Base-by-base conservation (phyloP, 2,888 invertebrate species). In the Himalopsyche anomala region DNA sequence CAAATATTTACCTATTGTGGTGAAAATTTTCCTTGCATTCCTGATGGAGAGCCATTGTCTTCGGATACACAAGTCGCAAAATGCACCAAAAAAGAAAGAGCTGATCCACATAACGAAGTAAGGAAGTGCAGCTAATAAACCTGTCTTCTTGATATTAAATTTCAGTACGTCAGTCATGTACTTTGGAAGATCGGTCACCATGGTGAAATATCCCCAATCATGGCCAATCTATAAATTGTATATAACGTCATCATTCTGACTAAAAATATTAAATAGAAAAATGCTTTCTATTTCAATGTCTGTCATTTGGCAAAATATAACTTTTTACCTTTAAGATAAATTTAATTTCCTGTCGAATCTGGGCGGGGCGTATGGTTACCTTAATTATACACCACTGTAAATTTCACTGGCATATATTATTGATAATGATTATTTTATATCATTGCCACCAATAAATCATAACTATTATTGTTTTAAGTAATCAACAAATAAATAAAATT, bases 121-220 rank as follows among this genome's bases (percentile, higher is more conserved):
- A 0, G 94, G 94, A 28, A 94, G 89, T 1, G 94, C 92, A 0
- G 94, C 93, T 85, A 93, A 90, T 51, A 92, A 89, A 4, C 94
- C 94, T 89, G 94, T 94, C 90, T 92, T 90, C 45, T 91, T 90
- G 82, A 94, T 93, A 87, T 93, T 91, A 89, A 94, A 94, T 88
- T 93, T 92, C 82, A 94, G 90, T 4, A 94, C 92, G 85, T 93
- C 93, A 54, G 91, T 92, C 91, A 94, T 93, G 90, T 94, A 94
- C 89, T 93, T 93, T 0, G 94, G 94, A 40, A 95, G 90, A 89
- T 94, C 94, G 1, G 94, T 93, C 5, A 94, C 92, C 92, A 95
- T 93, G 0, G 94, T 94, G 89, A 93, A 94, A 89, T 94, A 93
- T 6, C 94, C 94, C 94, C 94, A 94, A 89, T 94, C 94, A 89